Percentiles rank a stretch among this genome's conserved stretches.
Conservation (phyloP, 2,797 vertebrate genomes). For the Hippoglossus hippoglossus region DNA sequence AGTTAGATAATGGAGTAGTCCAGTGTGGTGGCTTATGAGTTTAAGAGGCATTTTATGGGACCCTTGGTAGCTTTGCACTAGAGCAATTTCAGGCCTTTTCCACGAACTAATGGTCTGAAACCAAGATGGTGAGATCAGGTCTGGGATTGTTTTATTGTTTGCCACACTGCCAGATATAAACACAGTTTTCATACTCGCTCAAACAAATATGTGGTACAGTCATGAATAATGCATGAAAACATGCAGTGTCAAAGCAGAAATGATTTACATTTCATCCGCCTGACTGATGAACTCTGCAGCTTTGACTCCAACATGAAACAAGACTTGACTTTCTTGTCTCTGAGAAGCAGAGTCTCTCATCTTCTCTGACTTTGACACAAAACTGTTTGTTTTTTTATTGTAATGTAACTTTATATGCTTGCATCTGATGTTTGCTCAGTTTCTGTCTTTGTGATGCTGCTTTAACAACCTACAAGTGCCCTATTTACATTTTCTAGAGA, state of each 20-base stretch:
- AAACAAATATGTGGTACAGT: background rate
- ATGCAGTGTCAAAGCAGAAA: constrained; percentile 19
- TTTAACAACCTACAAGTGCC: too few relatives aligned
- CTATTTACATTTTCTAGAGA: too few relatives aligned
- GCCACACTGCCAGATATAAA: constrained; percentile 1
- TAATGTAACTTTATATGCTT: background rate
- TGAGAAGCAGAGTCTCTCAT: constrained; percentile 3
- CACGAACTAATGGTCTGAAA: background rate
- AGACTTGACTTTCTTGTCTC: constrained; percentile 12
- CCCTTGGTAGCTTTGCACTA: background rate
- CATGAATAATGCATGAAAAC: constrained; percentile 40
- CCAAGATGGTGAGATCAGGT: background rate
- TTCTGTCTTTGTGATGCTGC: background rate
- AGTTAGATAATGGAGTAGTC: background rate
- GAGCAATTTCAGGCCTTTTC: background rate
- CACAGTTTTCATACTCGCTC: background rate
- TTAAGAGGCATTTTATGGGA: background rate
- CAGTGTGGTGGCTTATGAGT: background rate
- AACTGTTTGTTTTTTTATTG: background rate
- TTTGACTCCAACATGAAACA: constrained; percentile 22
- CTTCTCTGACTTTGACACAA: constrained; percentile 5
- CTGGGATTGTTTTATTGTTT: background rate
- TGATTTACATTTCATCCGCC: constrained; percentile 20
- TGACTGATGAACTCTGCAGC: constrained; percentile 24
- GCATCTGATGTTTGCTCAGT: constrained; percentile 9